phyloP scores from a whole-genome alignment of 1,140 invertebrate species.

The Trichomalopsis sarcophagae region DNA sequence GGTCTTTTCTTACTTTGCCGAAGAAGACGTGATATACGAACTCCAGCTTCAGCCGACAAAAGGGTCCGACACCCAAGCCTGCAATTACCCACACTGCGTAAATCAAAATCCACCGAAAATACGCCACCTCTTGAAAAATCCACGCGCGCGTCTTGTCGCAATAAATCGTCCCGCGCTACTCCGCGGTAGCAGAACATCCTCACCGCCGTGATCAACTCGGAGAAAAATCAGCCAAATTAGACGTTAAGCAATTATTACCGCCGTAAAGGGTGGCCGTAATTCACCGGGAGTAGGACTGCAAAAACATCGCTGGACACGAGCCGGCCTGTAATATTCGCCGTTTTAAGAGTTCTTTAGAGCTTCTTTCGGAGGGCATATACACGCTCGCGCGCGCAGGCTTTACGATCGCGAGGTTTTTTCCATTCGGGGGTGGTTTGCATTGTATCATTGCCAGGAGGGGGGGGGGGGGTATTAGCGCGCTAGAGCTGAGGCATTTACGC shows the following conservation, averaged over 20 bases:
- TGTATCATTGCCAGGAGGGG: not conserved
- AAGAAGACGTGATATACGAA: not conserved
- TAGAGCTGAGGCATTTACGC: not conserved
- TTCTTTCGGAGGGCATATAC: constrained; percentile 21
- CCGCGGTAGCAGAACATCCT: not conserved
- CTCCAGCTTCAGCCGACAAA: not conserved
- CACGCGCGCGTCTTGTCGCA: not conserved
- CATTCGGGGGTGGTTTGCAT: not conserved
- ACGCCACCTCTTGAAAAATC: not conserved
- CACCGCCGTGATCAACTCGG: not conserved
- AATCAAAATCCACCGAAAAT: constrained; percentile 14
- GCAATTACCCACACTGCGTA: not conserved
- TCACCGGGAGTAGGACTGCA: constrained; percentile 27
- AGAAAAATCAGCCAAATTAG: constrained; percentile 41
- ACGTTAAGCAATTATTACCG: constrained; percentile 48
- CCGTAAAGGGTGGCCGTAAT: constrained; percentile 43
- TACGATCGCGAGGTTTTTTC: constrained; percentile 4
- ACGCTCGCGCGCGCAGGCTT: not conserved
- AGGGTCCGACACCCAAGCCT: not conserved
- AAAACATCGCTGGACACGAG: not conserved
- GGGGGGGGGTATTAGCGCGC: not conserved
- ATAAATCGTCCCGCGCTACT: constrained; percentile 18
- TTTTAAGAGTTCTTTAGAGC: constrained; percentile 27
- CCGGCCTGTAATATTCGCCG: constrained; percentile 39
- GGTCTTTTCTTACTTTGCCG: not conserved